Percentiles rank a stretch among this genome's conserved stretches.
Conservation (phyloP, 2,113 vertebrate genomes). For the Heloderma charlesbogerti region DNA sequence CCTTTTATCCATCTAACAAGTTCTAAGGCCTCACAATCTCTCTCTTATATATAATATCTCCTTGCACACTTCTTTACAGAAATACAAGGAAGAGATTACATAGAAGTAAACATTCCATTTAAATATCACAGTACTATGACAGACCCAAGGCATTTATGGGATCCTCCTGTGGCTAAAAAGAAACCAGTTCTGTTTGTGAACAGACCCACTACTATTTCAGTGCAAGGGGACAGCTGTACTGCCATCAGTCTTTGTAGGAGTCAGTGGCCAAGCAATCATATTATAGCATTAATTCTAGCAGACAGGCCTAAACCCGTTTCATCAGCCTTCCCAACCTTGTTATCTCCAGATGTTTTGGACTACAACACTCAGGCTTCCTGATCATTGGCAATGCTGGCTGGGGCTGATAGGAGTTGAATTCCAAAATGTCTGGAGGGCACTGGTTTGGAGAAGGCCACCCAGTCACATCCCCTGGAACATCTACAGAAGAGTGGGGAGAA, state of each 20-base stretch:
- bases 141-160: neutral
- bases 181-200: neutral
- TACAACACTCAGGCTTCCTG: too few relatives aligned
- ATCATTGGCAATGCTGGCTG: neutral
- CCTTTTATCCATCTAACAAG: neutral
- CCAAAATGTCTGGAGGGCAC: neutral
- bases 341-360: too few relatives aligned
- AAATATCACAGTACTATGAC: neutral
- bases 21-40: neutral
- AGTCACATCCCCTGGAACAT: neutral
- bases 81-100: constrained; percentile 46
- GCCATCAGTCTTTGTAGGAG: neutral
- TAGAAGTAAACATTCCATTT: constrained; percentile 3
- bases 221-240: neutral
- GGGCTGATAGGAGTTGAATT: neutral
- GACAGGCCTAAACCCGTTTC: neutral
- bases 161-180: neutral
- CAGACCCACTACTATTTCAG: neutral
- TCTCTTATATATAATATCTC: neutral
- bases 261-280: neutral
- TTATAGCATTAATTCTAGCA: neutral
- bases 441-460: neutral
- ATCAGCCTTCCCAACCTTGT: neutral
- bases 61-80: constrained; percentile 42
- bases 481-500: neutral